phyloP scores from a whole-genome alignment of 1,140 invertebrate genomes.

The Platyscapa corneri region DNA sequence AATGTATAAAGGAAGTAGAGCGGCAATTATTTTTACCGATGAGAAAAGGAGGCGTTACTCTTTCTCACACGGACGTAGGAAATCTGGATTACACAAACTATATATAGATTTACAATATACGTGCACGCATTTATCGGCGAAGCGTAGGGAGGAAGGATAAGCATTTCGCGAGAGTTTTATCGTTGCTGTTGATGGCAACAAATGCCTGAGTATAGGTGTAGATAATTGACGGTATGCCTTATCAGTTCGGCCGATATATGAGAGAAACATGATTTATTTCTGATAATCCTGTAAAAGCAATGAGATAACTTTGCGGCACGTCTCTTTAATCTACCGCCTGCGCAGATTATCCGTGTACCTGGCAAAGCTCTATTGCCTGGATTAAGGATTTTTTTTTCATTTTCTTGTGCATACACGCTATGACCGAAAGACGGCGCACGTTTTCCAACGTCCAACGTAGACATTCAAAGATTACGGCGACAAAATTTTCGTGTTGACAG shows the following conservation, averaged over 20 bases:
- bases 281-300: slow-evolving; percentile 68
- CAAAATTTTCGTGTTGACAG: slow-evolving; percentile 8
- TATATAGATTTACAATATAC: background rate
- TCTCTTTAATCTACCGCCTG: slow-evolving; percentile 67
- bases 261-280: slow-evolving; percentile 73
- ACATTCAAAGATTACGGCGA: background rate
- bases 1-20: too few relatives aligned
- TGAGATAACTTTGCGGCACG: slow-evolving; percentile 70
- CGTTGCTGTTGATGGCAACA: background rate
- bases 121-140: too few relatives aligned
- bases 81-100: background rate
- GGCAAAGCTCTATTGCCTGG: slow-evolving; percentile 63
- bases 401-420: slow-evolving; percentile 36
- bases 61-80: background rate
- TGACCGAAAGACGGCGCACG: background rate
- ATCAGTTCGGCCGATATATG: slow-evolving; percentile 47
- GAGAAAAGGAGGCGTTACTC: too few relatives aligned
- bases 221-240: slow-evolving; percentile 4
- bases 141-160: background rate
- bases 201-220: background rate
- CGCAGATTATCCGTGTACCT: slow-evolving; percentile 63
- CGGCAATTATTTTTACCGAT: background rate
- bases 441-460: background rate
- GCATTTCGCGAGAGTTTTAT: background rate
- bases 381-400: slow-evolving; percentile 68